These are phyloP conservation scores for Podotricha telesiphe DNA, from an alignment of 2,888 invertebrate genomes.

Conservation along the genomic window DNA sequence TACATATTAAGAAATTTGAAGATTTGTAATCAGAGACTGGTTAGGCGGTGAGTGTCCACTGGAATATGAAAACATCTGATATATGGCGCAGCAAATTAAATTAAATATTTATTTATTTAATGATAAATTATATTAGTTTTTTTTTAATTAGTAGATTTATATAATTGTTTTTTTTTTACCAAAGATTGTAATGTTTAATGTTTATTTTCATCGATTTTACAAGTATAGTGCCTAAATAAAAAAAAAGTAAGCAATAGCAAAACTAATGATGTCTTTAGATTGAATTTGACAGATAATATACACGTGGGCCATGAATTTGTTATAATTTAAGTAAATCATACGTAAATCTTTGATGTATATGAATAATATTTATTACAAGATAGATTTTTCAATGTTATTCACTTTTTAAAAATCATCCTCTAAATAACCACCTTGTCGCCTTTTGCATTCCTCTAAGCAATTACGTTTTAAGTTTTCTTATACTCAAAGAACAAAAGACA, in stretches of 20 bases:
- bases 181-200: slow-evolving; percentile 13
- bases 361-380: too few species aligned
- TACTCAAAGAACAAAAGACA: too few species aligned
- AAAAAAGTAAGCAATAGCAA: slow-evolving; percentile 4
- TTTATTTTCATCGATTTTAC: not conserved
- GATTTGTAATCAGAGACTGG: slow-evolving; percentile 20
- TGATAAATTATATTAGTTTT: not conserved
- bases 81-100: slow-evolving; percentile 16
- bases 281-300: slow-evolving; percentile 5
- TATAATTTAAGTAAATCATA: too few species aligned
- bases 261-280: not conserved
- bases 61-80: slow-evolving; percentile 15
- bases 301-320: too few species aligned
- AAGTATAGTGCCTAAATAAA: slow-evolving; percentile 18
- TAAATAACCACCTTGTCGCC: too few species aligned
- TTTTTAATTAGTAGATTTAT: not conserved
- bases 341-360: too few species aligned
- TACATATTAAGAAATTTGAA: not conserved
- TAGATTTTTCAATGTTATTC: too few species aligned
- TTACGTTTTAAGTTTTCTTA: too few species aligned
- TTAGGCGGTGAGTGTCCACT: slow-evolving; percentile 21
- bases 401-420: too few species aligned
- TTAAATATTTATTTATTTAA: not conserved
- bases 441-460: too few species aligned
- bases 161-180: not conserved